Conservation (phyloP, 2,888 invertebrate genomes). For the Spilarctia lutea region DNA sequence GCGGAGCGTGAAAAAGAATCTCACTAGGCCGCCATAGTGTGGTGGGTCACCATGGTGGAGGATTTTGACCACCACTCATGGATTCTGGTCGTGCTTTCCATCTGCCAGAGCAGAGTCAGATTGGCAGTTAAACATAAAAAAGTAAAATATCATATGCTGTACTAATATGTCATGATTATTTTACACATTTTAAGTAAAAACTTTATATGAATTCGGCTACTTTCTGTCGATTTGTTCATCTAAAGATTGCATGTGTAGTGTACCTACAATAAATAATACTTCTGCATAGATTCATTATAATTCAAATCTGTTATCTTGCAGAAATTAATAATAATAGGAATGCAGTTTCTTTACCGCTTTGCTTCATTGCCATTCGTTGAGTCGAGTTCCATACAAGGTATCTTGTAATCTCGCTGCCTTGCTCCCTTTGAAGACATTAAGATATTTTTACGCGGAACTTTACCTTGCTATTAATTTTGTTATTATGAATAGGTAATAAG, state of each 20-base stretch:
- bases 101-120: too few relatives aligned
- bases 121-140: too few relatives aligned
- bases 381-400: neutral
- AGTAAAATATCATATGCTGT: neutral
- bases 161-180: neutral
- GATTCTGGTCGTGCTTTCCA: too few relatives aligned
- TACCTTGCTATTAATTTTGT: neutral
- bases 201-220: neutral
- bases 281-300: neutral
- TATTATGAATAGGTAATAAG: neutral
- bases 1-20: too few relatives aligned
- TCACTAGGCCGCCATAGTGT: too few relatives aligned
- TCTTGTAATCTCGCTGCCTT: neutral
- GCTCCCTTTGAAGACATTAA: neutral
- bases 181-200: neutral
- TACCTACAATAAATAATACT: neutral
- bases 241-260: neutral
- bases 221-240: neutral
- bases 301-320: neutral
- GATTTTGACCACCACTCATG: too few relatives aligned
- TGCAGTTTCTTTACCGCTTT: neutral
- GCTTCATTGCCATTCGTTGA: neutral
- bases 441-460: conserved; percentile 5
- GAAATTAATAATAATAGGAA: neutral
- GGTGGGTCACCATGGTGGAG: too few relatives aligned